These are phyloP conservation scores for Drosophila teissieri DNA, from an alignment of 1,140 invertebrate species.

Conservation along the genomic window DNA sequence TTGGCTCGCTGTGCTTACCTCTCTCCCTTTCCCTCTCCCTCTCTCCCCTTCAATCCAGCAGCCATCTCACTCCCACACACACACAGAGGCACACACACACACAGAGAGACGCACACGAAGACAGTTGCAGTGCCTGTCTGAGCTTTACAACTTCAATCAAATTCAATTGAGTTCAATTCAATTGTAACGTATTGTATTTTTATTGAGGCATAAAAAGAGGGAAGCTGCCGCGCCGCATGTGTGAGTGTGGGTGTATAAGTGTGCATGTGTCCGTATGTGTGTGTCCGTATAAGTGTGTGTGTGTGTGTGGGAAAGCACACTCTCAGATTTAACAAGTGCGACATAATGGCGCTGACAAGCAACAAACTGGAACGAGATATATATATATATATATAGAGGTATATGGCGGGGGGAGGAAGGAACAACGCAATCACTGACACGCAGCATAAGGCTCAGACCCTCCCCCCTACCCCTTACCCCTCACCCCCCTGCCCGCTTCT, in stretches of 20 bases:
- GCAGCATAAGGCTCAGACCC: conserved; percentile 59
- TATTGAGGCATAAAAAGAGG: conserved; percentile 81
- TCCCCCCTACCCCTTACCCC: no score
- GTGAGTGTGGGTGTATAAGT: conserved; percentile 1
- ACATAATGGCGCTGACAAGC: conserved; percentile 78
- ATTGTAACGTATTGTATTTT: conserved; percentile 84
- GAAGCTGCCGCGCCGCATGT: conserved; percentile 47
- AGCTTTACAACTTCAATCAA: conserved; percentile 83
- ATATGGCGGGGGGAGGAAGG: conserved; percentile 17
- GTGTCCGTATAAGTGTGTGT: no score
- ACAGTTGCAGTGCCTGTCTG: conserved; percentile 56
- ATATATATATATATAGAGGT: not conserved
- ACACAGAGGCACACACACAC: conserved; percentile 6
- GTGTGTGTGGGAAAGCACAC: conserved; percentile 21
- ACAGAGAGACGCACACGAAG: conserved; percentile 10
- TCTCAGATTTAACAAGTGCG: conserved; percentile 75
- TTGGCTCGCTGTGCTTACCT: conserved; percentile 38
- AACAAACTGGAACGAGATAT: conserved; percentile 42
- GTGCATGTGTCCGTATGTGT: no score
- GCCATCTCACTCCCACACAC: not conserved
- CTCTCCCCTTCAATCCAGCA: not conserved
- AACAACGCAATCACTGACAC: conserved; percentile 75
- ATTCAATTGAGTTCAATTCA: conserved; percentile 84
- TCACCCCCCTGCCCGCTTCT: conserved; percentile 25
- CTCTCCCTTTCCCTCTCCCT: not conserved